These are phyloP conservation scores for Rhagologus leucostigma DNA, from an alignment of 2,113 vertebrate genomes.

Conservation along the genomic window DNA sequence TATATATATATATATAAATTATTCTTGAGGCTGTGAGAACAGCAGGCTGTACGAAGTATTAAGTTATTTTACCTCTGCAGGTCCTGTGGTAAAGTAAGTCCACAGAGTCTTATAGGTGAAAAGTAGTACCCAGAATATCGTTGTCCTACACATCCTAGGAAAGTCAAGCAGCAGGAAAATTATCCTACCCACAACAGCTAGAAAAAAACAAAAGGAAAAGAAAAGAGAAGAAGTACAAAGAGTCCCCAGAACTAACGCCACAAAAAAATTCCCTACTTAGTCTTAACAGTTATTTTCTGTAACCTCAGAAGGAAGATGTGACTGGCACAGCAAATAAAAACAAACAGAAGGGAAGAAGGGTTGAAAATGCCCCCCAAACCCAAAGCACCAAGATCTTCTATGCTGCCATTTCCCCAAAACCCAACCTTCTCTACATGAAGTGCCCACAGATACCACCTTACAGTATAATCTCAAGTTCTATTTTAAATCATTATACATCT, in stretches of 20 bases:
- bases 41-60: not conserved
- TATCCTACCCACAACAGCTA: not conserved
- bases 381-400: not conserved
- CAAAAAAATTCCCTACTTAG: not conserved
- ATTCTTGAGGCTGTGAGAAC: not conserved
- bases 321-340: not conserved
- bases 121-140: not conserved
- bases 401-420: not conserved
- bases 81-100: not conserved
- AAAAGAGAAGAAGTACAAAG: not conserved
- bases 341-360: not conserved
- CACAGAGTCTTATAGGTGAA: not conserved
- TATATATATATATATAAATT: not conserved
- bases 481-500: not conserved
- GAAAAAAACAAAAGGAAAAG: not conserved
- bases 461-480: not conserved
- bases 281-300: not conserved
- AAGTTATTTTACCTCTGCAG: not conserved
- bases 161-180: not conserved
- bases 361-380: not conserved
- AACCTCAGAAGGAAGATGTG: not conserved
- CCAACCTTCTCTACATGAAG: not conserved
- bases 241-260: not conserved
- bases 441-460: fast-evolving
- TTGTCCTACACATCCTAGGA: not conserved